Conservation (phyloP, 2,113 vertebrate genomes). For the Cyprinodon brontotheroides region DNA sequence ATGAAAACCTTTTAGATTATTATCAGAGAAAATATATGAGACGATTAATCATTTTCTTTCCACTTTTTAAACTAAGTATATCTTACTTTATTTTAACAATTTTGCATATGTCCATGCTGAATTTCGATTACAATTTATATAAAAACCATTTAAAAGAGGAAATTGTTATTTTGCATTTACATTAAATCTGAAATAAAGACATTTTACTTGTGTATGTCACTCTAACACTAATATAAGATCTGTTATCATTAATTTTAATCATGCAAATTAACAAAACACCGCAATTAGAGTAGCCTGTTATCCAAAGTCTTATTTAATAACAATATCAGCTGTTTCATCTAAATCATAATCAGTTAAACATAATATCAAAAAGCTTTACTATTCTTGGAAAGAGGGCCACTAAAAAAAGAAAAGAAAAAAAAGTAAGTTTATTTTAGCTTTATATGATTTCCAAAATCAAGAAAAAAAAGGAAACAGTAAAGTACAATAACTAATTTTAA, state of each 20-base stretch:
- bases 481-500: neutral
- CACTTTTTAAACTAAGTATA: no score
- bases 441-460: neutral
- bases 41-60: no score
- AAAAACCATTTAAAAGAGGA: no score
- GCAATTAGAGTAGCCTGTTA: neutral
- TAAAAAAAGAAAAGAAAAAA: neutral
- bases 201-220: no score
- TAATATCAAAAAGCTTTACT: neutral
- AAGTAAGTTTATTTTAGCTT: neutral
- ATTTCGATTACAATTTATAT: no score
- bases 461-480: conserved; percentile 1
- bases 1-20: no score
- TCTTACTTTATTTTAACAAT: no score
- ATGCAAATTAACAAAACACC: neutral
- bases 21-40: no score
- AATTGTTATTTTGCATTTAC: no score
- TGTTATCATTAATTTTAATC: neutral
- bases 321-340: neutral
- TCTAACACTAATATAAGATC: neutral
- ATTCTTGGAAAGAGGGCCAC: neutral
- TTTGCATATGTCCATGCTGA: no score
- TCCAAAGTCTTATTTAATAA: neutral
- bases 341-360: neutral
- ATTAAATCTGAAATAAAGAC: no score